Evolutionary conservation across 2,797 vertebrate genomes (phyloP), one percentile per base, ranked within the genome.

Genomic region (Tragopan temminckii): DNA sequence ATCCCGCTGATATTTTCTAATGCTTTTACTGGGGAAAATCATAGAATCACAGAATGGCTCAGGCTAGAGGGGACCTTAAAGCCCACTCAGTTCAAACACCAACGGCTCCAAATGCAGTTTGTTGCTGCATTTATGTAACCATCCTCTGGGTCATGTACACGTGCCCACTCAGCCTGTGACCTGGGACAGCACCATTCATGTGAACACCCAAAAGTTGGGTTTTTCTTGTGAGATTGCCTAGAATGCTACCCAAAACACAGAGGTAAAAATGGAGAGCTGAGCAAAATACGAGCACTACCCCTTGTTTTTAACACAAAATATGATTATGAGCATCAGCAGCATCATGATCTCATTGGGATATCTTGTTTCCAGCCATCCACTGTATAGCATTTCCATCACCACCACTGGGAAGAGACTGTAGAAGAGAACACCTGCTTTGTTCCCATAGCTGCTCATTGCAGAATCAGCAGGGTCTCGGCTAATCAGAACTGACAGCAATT

Each of bases 401-500:
- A 66, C 50, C 0, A 0, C 36, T 74, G 1, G 13, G 68, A 70
- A 63, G 61, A 68, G 62, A 38, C 15, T 11, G 0, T 43, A 43
- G 52, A 31, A 72, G 31, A 13, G 85, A 77, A 64, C 35, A 75
- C 72, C 74, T 75, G 67, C 88, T 90, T 86, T 94, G 78, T 94
- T 9, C 23, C 50, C 52, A 14, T 5, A 42, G 36, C 79, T 87
- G 81, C 33, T 21, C 19, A 1, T 24, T 81, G 62, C 2, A 1
- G 72, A 19, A 79, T 96, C 89, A 57, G 12, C 0, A 0, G 62
- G 46, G 33, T 42, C 42, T 46, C 62, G 5, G 9, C 66, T 95
- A 78, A 95, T 83, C 46, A 57, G 72, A 79, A 80, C 5, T 1
- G 82, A 92, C 94, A 96, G 89, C 91, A 95, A 94, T 92, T 94